Percentiles rank a stretch among this genome's conserved stretches.
These are phyloP conservation scores for Triops cancriformis DNA, from an alignment of 1,140 invertebrate species.

Conservation along the genomic window DNA sequence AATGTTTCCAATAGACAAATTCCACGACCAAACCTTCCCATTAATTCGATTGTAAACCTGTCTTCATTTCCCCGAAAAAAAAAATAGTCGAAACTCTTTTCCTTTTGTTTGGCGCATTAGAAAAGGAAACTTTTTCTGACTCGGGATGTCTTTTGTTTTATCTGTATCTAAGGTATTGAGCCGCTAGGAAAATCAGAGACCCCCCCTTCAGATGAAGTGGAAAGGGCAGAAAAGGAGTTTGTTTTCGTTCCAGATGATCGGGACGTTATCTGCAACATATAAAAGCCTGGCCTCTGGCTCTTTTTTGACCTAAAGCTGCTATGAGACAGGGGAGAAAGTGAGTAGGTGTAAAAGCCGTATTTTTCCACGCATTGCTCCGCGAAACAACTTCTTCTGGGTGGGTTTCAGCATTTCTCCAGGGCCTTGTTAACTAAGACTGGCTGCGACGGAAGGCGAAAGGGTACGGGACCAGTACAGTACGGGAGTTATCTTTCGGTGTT, in stretches of 20 bases:
- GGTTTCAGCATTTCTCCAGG: too few relatives aligned
- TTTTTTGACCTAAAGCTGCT: not conserved
- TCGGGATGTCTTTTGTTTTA: not conserved
- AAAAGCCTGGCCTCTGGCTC: not conserved
- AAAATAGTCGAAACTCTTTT: too few relatives aligned
- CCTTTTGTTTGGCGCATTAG: too few relatives aligned
- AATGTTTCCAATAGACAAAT: too few relatives aligned
- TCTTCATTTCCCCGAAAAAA: too few relatives aligned
- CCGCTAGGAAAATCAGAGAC: not conserved
- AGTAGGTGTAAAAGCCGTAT: not conserved
- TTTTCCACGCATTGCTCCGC: not conserved
- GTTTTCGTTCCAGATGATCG: constrained; percentile 4
- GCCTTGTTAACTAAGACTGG: too few relatives aligned
- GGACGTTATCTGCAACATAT: not conserved
- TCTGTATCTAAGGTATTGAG: not conserved
- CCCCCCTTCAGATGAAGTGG: not conserved
- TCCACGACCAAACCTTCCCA: too few relatives aligned
- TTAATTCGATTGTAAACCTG: too few relatives aligned
- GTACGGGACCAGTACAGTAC: too few relatives aligned
- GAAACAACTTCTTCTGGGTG: not conserved
- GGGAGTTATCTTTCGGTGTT: too few relatives aligned
- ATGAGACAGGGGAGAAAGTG: not conserved
- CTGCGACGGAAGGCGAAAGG: too few relatives aligned
- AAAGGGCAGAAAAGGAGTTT: not conserved
- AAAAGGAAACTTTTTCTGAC: not conserved